Percentiles rank a stretch among this genome's conserved stretches.
These are phyloP conservation scores for Lingula anatina DNA, from an alignment of 2,888 invertebrate species.

Conservation along the genomic window DNA sequence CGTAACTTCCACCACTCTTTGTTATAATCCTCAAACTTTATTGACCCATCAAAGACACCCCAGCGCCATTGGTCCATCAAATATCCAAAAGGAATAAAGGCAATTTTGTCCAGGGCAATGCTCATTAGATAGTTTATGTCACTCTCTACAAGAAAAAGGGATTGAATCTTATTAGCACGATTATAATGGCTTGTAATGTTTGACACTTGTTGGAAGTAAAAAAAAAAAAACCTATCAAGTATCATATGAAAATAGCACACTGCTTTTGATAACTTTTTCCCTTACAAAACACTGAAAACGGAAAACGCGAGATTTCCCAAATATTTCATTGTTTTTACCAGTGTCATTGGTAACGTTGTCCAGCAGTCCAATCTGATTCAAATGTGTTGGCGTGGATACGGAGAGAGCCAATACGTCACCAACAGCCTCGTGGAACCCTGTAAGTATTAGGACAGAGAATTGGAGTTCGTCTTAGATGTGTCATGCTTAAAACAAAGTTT, in stretches of 20 bases:
- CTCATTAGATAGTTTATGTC: slow-evolving; percentile 52
- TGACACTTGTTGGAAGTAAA: too few species aligned
- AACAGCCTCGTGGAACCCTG: slow-evolving; percentile 79
- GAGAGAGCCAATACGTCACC: slow-evolving; percentile 74
- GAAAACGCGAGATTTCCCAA: too few species aligned
- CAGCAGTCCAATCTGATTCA: slow-evolving; percentile 67
- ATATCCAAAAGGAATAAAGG: slow-evolving; percentile 52
- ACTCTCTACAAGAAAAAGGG: slow-evolving; percentile 31
- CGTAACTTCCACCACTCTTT: slow-evolving; percentile 54
- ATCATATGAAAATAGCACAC: too few species aligned
- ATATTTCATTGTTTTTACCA: too few species aligned
- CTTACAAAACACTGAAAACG: too few species aligned
- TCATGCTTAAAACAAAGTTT: too few species aligned
- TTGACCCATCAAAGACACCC: slow-evolving; percentile 42
- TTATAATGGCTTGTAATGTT: too few species aligned
- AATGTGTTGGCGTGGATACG: slow-evolving; percentile 69
- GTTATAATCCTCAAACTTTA: slow-evolving; percentile 39
- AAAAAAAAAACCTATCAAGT: too few species aligned
- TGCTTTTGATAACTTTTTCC: too few species aligned
- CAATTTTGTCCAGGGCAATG: slow-evolving; percentile 51
- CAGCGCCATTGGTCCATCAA: slow-evolving; percentile 54
- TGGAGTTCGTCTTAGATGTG: too few species aligned
- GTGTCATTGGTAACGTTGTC: slow-evolving; percentile 77
- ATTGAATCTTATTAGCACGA: too few species aligned
- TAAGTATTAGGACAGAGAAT: too few species aligned